These are phyloP conservation scores for Bufo bufo DNA, from an alignment of 2,113 vertebrate genomes.

Conservation along the genomic window DNA sequence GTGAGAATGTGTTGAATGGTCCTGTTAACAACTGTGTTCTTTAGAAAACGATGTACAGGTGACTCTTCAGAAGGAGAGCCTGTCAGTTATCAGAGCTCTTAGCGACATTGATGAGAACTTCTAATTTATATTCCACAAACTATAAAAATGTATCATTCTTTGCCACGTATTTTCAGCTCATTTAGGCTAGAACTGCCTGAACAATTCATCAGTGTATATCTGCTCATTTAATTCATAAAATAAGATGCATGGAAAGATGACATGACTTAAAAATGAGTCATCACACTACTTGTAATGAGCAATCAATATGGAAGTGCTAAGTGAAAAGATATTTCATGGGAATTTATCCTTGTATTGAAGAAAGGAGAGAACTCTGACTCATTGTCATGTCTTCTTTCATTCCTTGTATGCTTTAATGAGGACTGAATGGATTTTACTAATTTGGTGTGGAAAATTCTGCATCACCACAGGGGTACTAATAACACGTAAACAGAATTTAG, in stretches of 20 bases:
- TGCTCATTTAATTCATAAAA: not conserved
- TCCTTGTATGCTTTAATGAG: slow-evolving; percentile 5
- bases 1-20: too few species aligned
- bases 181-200: not conserved
- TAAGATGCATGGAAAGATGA: slow-evolving; percentile 12
- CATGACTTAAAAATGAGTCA: slow-evolving; percentile 40
- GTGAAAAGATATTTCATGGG: slow-evolving; percentile 42
- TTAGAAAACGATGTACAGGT: too few species aligned
- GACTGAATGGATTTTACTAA: not conserved
- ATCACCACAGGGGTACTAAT: slow-evolving; percentile 19
- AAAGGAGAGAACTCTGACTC: slow-evolving; percentile 30
- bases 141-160: too few species aligned
- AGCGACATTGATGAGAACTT: not conserved
- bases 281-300: slow-evolving; percentile 17
- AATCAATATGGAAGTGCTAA: slow-evolving; percentile 1
- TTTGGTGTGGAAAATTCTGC: not conserved
- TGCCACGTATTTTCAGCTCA: not conserved
- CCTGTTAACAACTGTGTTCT: too few species aligned
- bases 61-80: too few species aligned
- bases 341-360: slow-evolving; percentile 37
- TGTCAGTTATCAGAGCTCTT: too few species aligned
- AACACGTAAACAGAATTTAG: not conserved
- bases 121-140: too few species aligned
- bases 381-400: slow-evolving; percentile 14
- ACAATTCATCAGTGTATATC: not conserved